Conservation (phyloP, 2,113 vertebrate species). For the Nothocercus julius region DNA sequence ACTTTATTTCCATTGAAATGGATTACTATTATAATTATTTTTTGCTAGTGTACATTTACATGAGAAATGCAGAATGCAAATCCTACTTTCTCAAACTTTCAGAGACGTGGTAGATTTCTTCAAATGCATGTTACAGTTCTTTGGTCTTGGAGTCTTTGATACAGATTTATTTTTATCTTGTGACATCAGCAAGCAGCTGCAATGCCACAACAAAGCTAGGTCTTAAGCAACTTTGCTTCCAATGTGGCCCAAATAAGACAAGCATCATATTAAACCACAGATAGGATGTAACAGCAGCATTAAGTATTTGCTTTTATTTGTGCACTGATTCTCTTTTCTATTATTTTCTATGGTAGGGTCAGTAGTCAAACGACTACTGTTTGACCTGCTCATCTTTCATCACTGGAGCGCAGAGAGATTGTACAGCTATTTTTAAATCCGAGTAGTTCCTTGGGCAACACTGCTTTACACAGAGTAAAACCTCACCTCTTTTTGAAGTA, state of each 20-base stretch:
- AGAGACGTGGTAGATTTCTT: neutral
- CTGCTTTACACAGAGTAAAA: neutral
- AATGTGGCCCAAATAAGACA: constrained; percentile 19
- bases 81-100: neutral
- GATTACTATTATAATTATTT: constrained; percentile 76
- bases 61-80: constrained; percentile 61
- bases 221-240: constrained; percentile 23
- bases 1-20: constrained; percentile 81
- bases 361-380: neutral
- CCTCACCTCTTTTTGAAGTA: neutral
- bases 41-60: constrained; percentile 58
- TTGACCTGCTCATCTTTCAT: neutral
- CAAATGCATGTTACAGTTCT: constrained; percentile 26
- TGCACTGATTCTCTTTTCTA: neutral
- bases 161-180: constrained; percentile 38
- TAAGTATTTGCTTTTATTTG: neutral
- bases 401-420: neutral
- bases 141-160: constrained; percentile 1
- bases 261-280: neutral
- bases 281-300: neutral
- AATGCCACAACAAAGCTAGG: constrained; percentile 13
- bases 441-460: neutral
- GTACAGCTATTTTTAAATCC: neutral
- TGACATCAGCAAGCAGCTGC: constrained; percentile 35
- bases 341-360: neutral